Evolutionary conservation across 2,797 vertebrate species (phyloP).

Genomic region (Numenius phaeopus): DNA sequence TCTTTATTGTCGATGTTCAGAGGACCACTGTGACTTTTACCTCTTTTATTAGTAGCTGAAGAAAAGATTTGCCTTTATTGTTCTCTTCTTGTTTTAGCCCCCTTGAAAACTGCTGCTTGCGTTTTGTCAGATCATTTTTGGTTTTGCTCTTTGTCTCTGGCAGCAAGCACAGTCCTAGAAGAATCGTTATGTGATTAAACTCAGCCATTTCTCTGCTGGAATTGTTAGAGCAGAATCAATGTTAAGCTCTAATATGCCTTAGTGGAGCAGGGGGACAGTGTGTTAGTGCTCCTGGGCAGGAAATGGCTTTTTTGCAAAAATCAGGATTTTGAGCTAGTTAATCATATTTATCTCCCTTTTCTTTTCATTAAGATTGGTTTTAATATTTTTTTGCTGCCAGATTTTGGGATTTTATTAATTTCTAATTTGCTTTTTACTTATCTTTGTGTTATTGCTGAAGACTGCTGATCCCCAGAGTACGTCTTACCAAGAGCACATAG

Average conservation of each 20-base stretch:
- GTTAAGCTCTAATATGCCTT: neutral
- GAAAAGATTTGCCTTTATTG: neutral
- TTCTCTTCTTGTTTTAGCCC: neutral
- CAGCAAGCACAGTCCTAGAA: neutral
- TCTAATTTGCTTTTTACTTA: neutral
- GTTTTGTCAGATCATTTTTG: neutral
- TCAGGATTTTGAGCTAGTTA: neutral
- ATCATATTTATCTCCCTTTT: neutral
- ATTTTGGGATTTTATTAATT: neutral
- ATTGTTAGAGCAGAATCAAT: neutral
- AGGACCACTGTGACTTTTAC: neutral
- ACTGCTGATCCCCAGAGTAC: neutral
- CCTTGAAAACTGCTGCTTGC: neutral
- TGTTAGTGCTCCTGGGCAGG: neutral
- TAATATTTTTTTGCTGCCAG: neutral
- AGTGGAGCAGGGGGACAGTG: neutral
- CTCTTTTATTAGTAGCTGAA: neutral
- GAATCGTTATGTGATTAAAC: neutral
- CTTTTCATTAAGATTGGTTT: neutral
- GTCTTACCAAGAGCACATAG: neutral
- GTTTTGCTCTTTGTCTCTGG: neutral
- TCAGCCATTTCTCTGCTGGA: neutral
- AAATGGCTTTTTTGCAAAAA: neutral
- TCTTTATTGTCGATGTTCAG: neutral
- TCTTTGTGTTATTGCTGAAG: neutral